These are phyloP conservation scores for Gortyna flavago DNA, from an alignment of 2,888 invertebrate genomes.

Conservation along the genomic window DNA sequence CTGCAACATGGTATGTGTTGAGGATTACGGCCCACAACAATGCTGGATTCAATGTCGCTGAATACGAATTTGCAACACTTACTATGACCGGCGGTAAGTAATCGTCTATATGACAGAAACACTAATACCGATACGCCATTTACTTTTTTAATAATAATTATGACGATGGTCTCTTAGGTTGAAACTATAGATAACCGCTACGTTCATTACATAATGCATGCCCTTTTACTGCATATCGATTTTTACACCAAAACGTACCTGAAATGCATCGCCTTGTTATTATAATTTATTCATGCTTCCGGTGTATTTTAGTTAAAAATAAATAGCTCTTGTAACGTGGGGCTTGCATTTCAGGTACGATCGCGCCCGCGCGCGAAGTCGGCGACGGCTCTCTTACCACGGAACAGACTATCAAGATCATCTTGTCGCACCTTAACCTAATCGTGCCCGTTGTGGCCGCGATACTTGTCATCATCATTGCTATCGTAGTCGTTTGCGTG, in stretches of 20 bases:
- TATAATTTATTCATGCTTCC: conserved; percentile 34
- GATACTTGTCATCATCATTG: conserved; percentile 97
- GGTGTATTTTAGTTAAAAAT: conserved; percentile 52
- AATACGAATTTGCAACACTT: conserved; percentile 98
- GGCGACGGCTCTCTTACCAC: conserved; percentile 92
- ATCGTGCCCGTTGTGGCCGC: conserved; percentile 98
- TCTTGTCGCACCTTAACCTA: conserved; percentile 97
- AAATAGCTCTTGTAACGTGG: conserved; percentile 57
- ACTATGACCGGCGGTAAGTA: conserved; percentile 97
- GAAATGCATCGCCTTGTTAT: conserved; percentile 87
- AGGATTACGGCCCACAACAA: conserved; percentile 98
- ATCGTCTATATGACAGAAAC: not conserved
- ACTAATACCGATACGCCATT: conserved; percentile 9
- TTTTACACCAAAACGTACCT: conserved; percentile 76
- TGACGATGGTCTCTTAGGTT: conserved; percentile 5
- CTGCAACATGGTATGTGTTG: conserved; percentile 98
- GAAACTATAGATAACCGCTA: conserved; percentile 7
- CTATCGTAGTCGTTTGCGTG: conserved; percentile 97
- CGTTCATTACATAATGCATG: conserved; percentile 23
- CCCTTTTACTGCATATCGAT: not conserved
- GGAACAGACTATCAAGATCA: conserved; percentile 96
- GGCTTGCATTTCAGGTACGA: conserved; percentile 96
- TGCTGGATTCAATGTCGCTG: conserved; percentile 98
- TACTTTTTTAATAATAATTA: conserved; percentile 12
- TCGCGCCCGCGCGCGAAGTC: conserved; percentile 96